Evolutionary conservation across 2,888 invertebrate genomes (phyloP).

Genomic region (Eristalis arbustorum): DNA sequence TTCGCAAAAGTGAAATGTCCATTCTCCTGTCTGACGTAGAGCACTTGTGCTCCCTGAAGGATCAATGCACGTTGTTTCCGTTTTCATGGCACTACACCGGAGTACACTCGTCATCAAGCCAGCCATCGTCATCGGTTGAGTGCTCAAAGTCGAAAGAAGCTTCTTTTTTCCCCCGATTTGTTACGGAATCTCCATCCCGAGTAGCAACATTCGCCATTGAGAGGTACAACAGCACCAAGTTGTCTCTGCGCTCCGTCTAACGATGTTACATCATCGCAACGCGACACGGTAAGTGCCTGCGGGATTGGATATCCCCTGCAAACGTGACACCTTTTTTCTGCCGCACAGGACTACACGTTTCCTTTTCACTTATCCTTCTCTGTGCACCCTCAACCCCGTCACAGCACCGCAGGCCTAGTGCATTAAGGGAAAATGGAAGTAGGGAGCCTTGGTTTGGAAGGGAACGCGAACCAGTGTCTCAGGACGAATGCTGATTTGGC

Average conservation of each 20-base stretch:
- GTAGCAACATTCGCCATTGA: slow-evolving; percentile 39
- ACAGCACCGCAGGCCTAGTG: background rate
- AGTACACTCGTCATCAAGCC: slow-evolving; percentile 30
- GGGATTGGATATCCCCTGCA: slow-evolving; percentile 23
- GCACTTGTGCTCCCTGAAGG: slow-evolving; percentile 10
- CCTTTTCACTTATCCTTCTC: background rate
- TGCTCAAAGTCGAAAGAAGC: slow-evolving; percentile 51
- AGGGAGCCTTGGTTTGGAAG: slow-evolving; percentile 15
- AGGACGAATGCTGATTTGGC: slow-evolving; percentile 26
- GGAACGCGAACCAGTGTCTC: slow-evolving; percentile 36
- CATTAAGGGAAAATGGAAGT: slow-evolving; percentile 5
- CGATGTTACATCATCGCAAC: slow-evolving; percentile 20
- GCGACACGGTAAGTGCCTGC: slow-evolving; percentile 29
- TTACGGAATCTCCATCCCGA: slow-evolving; percentile 4
- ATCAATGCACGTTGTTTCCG: slow-evolving; percentile 29
- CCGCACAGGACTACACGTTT: too few relatives aligned
- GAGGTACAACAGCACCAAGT: background rate
- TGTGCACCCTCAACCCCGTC: background rate
- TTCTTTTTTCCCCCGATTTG: background rate
- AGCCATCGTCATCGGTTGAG: slow-evolving; percentile 38
- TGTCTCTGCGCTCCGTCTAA: background rate
- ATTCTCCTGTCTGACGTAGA: background rate
- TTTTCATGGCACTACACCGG: slow-evolving; percentile 30
- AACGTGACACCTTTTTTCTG: background rate
- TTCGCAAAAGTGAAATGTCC: slow-evolving; percentile 40